A percentile compares a stretch with the other conserved stretches of the same genome.
These are phyloP conservation scores for Luehdorfia chinensis DNA, from an alignment of 1,140 invertebrate species.

Conservation along the genomic window DNA sequence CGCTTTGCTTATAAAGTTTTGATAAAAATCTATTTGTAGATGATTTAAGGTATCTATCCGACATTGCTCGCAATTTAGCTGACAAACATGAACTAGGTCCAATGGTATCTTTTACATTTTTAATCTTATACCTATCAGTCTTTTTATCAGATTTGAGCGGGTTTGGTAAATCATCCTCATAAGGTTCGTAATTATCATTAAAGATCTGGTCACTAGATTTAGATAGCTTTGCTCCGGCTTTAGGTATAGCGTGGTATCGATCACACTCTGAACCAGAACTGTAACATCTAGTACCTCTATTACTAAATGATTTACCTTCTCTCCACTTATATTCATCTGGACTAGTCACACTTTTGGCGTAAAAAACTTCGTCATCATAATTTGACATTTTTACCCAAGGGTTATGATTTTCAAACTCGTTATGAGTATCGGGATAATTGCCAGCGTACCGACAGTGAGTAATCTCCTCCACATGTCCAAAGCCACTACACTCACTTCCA, in stretches of 20 bases:
- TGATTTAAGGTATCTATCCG: constrained; percentile 83
- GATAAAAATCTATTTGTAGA: constrained; percentile 83
- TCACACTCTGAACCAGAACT: constrained; percentile 74
- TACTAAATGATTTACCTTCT: constrained; percentile 57
- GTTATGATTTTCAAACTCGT: constrained; percentile 72
- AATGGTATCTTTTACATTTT: constrained; percentile 71
- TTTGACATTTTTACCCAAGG: constrained; percentile 71
- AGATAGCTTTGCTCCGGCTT: constrained; percentile 64
- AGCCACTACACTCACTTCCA: constrained; percentile 76
- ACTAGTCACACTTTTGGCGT: constrained; percentile 48
- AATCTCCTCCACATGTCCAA: constrained; percentile 72
- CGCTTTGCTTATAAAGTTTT: constrained; percentile 80
- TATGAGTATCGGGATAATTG: constrained; percentile 56
- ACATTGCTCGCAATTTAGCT: constrained; percentile 84
- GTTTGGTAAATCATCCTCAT: constrained; percentile 37
- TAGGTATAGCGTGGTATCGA: constrained; percentile 64
- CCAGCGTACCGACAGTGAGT: constrained; percentile 60
- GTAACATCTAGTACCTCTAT: constrained; percentile 69
- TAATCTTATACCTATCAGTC: constrained; percentile 72
- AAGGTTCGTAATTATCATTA: constrained; percentile 67
- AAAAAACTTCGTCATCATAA: constrained; percentile 72
- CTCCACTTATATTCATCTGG: constrained; percentile 58
- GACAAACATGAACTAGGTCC: constrained; percentile 80
- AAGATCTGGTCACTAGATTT: constrained; percentile 77
- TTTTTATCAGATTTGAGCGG: constrained; percentile 57